These are phyloP conservation scores for Nomada ruficornis DNA, from an alignment of 2,888 invertebrate genomes.

Conservation along the genomic window DNA sequence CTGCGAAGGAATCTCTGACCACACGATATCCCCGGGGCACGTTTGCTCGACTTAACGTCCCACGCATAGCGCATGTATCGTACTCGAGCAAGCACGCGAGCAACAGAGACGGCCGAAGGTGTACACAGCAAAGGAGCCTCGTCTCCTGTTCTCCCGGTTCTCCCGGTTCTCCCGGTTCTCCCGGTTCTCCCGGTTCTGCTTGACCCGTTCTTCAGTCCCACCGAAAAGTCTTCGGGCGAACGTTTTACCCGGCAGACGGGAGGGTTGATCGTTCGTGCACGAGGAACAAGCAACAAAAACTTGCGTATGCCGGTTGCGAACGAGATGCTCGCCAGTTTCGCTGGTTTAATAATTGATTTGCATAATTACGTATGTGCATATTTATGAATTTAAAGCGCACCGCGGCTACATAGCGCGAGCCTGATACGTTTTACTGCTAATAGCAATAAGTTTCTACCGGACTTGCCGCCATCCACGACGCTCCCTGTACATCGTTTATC, in stretches of 20 bases:
- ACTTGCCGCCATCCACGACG: constrained; percentile 59
- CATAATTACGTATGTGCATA: constrained; percentile 72
- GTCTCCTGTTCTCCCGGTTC: constrained; percentile 3
- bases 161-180: constrained; percentile 14
- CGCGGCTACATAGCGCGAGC: constrained; percentile 50
- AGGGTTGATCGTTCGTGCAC: constrained; percentile 24
- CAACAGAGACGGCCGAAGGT: neutral
- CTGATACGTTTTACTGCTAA: constrained; percentile 69
- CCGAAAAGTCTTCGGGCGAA: constrained; percentile 51
- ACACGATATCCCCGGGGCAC: constrained; percentile 79
- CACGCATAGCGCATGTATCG: constrained; percentile 67
- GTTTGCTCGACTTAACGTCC: constrained; percentile 77
- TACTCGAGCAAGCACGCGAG: constrained; percentile 6
- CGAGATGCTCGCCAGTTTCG: constrained; percentile 63
- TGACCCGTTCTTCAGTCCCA: constrained; percentile 9
- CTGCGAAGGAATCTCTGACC: constrained; percentile 81
- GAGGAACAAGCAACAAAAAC: constrained; percentile 52
- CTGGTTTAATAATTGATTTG: constrained; percentile 71
- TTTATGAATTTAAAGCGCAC: constrained; percentile 71
- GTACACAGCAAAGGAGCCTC: neutral
- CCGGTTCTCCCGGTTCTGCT: neutral
- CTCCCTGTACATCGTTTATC: constrained; percentile 65
- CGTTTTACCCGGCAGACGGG: constrained; percentile 49
- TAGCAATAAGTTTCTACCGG: constrained; percentile 69
- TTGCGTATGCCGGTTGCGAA: constrained; percentile 61